Evolutionary conservation across 2,113 vertebrate species (phyloP).

Genomic region (Pao palembangensis): DNA sequence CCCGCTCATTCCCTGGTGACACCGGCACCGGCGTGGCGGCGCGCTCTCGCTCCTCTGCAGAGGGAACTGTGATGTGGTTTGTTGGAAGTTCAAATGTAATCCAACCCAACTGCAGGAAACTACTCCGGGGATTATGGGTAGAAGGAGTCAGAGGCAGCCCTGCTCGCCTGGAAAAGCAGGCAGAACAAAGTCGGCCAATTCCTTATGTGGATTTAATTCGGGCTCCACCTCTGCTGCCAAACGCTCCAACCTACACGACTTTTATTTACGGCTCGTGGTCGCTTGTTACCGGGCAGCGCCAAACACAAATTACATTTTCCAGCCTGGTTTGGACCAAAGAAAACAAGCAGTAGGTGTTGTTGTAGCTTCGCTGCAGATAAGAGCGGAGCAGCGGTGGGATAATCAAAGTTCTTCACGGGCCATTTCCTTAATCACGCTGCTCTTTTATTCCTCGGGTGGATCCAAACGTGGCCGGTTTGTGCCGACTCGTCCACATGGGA

Average conservation of each 20-base stretch:
- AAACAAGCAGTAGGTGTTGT: slow-evolving; percentile 66
- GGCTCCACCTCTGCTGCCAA: slow-evolving; percentile 41
- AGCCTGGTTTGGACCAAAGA: slow-evolving; percentile 42
- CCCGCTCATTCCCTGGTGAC: not conserved
- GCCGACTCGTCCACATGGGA: slow-evolving; percentile 49
- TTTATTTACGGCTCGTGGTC: slow-evolving; percentile 47
- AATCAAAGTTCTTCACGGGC: slow-evolving; percentile 43
- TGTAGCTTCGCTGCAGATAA: slow-evolving; percentile 51
- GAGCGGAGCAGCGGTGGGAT: slow-evolving; percentile 28
- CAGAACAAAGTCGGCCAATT: slow-evolving; percentile 28
- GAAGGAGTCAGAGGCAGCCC: slow-evolving; percentile 24
- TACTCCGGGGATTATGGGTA: slow-evolving; percentile 36
- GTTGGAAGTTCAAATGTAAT: slow-evolving; percentile 44
- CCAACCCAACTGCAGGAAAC: slow-evolving; percentile 30
- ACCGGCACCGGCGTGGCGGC: slow-evolving; percentile 19
- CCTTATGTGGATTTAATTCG: slow-evolving; percentile 34
- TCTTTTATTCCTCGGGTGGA: slow-evolving; percentile 17
- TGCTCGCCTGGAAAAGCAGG: slow-evolving; percentile 14
- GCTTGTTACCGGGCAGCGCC: slow-evolving; percentile 39
- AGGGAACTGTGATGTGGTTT: slow-evolving; percentile 31
- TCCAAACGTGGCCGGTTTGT: slow-evolving; percentile 21
- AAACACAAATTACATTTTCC: slow-evolving; percentile 54
- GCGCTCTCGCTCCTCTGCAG: not conserved
- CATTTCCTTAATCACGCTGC: slow-evolving; percentile 53
- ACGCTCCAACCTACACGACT: slow-evolving; percentile 30